Evolutionary conservation across 2,888 invertebrate genomes (phyloP).

Genomic region (Eilema caniola): DNA sequence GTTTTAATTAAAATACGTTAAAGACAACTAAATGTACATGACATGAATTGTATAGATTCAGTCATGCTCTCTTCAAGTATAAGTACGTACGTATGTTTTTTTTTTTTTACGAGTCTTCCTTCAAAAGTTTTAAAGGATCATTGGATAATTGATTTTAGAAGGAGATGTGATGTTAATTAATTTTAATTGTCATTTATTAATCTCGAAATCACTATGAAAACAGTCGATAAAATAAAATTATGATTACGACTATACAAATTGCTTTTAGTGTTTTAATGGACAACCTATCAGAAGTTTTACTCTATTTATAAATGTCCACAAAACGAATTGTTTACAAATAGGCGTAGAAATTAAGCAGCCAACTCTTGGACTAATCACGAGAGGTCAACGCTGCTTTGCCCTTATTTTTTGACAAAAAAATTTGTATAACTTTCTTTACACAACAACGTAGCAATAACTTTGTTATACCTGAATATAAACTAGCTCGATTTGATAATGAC

Average conservation of each 20-base stretch:
- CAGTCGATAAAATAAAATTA: no score
- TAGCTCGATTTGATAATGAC: constrained; percentile 37
- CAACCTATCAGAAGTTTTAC: neutral
- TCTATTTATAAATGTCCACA: neutral
- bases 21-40: no score
- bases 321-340: neutral
- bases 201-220: no score
- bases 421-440: neutral
- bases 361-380: neutral
- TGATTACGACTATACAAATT: neutral
- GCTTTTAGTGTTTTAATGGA: neutral
- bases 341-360: neutral
- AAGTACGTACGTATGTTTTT: no score
- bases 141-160: no score
- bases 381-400: neutral
- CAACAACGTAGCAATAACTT: neutral
- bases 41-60: no score
- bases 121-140: neutral
- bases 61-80: no score
- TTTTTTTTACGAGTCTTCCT: neutral
- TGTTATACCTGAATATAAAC: constrained; percentile 15
- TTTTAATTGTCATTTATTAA: no score
- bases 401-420: neutral
- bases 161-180: no score
- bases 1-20: neutral